phyloP scores from a whole-genome alignment of 2,113 vertebrate species.

The Rhinolophus sinicus region DNA sequence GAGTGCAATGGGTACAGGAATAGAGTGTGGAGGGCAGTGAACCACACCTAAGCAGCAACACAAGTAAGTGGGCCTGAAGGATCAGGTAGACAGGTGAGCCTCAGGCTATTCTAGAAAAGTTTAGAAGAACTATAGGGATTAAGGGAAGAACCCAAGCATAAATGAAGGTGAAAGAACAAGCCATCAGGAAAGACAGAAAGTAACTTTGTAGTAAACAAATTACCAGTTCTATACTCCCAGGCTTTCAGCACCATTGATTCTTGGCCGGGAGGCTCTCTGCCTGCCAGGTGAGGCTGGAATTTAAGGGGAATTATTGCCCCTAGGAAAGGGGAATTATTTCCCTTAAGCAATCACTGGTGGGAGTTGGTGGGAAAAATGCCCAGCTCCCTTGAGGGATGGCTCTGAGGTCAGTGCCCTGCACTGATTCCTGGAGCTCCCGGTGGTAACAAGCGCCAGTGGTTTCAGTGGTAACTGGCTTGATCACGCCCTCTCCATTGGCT shows the following conservation, averaged over 20 bases:
- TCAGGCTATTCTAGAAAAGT: neutral
- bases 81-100: neutral
- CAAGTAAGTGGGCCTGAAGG: neutral
- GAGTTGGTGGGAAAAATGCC: neutral
- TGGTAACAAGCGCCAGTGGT: neutral
- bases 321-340: neutral
- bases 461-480: no score
- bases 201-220: neutral
- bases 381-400: neutral
- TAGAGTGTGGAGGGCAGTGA: neutral
- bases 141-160: neutral
- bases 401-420: neutral
- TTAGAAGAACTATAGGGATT: neutral
- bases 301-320: neutral
- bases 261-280: neutral
- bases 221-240: accelerated
- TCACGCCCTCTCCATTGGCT: neutral
- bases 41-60: accelerated
- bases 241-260: neutral
- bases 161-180: neutral
- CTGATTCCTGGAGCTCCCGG: neutral
- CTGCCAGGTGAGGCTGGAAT: neutral
- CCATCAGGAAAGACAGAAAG: neutral
- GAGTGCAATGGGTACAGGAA: neutral
- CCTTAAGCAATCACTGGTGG: neutral